Evolutionary conservation across 2,113 vertebrate species (phyloP).

Genomic region (Salvelinus namaycush): DNA sequence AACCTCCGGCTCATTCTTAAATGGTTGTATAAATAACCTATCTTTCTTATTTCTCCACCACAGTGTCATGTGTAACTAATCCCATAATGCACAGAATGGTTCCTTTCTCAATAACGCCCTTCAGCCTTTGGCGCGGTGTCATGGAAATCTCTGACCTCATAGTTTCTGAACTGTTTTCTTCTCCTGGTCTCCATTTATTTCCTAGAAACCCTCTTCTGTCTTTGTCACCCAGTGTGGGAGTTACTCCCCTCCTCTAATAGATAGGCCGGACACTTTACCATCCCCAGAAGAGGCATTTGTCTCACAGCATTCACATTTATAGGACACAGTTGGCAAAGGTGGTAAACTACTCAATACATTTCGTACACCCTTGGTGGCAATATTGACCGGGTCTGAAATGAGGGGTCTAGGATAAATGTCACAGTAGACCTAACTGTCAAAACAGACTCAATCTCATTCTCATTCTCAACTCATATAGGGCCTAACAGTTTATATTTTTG

Average conservation of each 20-base stretch:
- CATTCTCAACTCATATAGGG: too few species aligned
- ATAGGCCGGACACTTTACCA: constrained; percentile 46
- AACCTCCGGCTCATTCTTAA: constrained; percentile 10
- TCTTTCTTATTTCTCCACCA: constrained; percentile 7
- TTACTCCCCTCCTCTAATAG: constrained; percentile 17
- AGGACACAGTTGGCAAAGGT: constrained; percentile 54
- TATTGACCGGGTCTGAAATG: constrained; percentile 28
- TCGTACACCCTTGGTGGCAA: constrained; percentile 23
- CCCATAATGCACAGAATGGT: constrained; percentile 11
- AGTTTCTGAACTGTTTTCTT: constrained; percentile 46
- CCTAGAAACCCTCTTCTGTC: constrained; percentile 25
- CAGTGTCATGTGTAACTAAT: neutral
- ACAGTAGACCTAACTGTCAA: constrained; percentile 20
- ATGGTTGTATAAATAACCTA: constrained; percentile 10
- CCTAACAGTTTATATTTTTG: neutral
- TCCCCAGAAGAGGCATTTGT: constrained; percentile 58
- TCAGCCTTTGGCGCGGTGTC: constrained; percentile 2
- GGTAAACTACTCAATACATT: constrained; percentile 31
- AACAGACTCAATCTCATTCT: too few species aligned
- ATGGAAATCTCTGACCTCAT: constrained; percentile 45
- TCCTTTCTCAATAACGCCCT: neutral
- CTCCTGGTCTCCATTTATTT: constrained; percentile 40
- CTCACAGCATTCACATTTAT: constrained; percentile 53
- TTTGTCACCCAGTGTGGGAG: constrained; percentile 41
- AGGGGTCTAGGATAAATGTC: constrained; percentile 18